Base-by-base conservation (phyloP, 2,797 vertebrate genomes). In the Galago senegalensis region DNA sequence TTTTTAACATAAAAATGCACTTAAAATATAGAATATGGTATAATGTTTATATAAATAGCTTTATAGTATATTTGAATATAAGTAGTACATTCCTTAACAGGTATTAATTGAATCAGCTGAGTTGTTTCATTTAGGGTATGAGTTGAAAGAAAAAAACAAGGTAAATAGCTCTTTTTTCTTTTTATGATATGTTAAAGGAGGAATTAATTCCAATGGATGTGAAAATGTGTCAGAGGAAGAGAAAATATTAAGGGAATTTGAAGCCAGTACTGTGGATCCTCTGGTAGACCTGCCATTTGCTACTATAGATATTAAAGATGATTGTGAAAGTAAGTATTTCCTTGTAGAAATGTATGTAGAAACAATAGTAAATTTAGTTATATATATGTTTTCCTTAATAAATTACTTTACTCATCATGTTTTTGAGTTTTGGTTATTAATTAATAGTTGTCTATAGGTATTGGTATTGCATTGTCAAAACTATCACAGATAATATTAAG, bases 241-340 rank as follows among this genome's bases (percentile, higher is more conserved):
- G n/a, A 97, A 91, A 76, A 93, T 93, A 34, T 53, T 76, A 70
- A 60, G 81, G 93, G 89, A 95, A 9, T 10, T 58, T 85, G 63
- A 92, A 95, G 69, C 67, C 2, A 93, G 91, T 87, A 73, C 89
- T 1, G 95, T 99, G 69, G 98, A 91, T 69, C 91, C 49, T 46
- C 76, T 99, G 98, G 98, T 97, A 13, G 99, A 99, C 97, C 98
- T 99, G 93, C 99, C 99, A 0, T 99, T 99, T 98, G 98, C 98
- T 25, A 95, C 98, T 97, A 97, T 98, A 61, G 98, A 99, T 89
- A 98, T 98, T 83, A 99, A 99, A 98, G 99, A 98, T 79, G 99
- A 99, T 73, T 98, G 98, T 91, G 98, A 95, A 95, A 98, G 99
- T 99, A 99, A 98, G 99, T 99, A 94, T 81, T 56, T 92, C 20